phyloP scores from a whole-genome alignment of 2,113 vertebrate species.

The Lycocorax pyrrhopterus region DNA sequence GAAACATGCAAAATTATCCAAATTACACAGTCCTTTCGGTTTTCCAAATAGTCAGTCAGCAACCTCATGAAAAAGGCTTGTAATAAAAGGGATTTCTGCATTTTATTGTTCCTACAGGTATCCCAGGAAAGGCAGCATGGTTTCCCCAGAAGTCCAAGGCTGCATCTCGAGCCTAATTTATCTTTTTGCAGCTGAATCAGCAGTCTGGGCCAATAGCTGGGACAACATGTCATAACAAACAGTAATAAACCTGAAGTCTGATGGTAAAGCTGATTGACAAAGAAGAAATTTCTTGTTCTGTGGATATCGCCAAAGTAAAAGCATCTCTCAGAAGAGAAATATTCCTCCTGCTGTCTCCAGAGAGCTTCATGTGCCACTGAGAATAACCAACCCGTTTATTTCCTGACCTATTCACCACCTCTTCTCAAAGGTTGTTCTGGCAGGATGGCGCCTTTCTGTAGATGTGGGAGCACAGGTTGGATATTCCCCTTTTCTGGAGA shows the following conservation, averaged over 20 bases:
- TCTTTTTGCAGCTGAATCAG: background rate
- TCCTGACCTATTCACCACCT: background rate
- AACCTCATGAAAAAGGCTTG: background rate
- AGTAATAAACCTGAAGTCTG: background rate
- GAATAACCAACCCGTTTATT: background rate
- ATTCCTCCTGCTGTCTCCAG: background rate
- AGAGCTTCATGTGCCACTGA: background rate
- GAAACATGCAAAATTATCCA: background rate
- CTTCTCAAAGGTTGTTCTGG: background rate
- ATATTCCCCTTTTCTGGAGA: background rate
- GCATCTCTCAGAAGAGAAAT: background rate
- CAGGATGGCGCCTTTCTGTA: background rate
- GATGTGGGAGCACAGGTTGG: background rate
- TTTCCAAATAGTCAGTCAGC: background rate
- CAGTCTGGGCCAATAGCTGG: background rate
- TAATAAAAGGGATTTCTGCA: background rate
- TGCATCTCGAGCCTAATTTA: background rate
- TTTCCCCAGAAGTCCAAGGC: background rate
- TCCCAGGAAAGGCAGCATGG: background rate
- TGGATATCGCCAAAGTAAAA: fast-evolving
- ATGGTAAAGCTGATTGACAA: background rate
- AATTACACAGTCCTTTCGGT: background rate
- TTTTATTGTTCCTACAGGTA: background rate
- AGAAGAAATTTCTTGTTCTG: background rate
- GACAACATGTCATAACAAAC: background rate